Conservation (phyloP, 2,888 invertebrate species). For the Drosophila pseudotakahashii region DNA sequence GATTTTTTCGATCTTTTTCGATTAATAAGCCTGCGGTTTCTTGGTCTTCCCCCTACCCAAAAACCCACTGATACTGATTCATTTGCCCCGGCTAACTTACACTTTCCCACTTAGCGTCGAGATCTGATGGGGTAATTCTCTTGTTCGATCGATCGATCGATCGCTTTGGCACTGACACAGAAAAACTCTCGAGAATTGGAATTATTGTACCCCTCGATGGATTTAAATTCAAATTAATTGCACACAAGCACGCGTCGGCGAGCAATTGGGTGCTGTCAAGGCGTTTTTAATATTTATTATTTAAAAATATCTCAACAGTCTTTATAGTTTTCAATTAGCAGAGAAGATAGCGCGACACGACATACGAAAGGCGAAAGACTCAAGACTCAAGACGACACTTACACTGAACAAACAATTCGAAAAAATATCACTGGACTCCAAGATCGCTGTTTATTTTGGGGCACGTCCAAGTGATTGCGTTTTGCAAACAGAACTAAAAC, state of each 20-base stretch:
- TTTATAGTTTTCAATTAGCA: slow-evolving; percentile 29
- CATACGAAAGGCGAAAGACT: not conserved
- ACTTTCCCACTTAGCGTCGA: not conserved
- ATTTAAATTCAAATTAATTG: slow-evolving; percentile 33
- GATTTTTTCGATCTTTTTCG: not conserved
- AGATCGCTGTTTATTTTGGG: slow-evolving; percentile 16
- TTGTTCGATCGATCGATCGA: slow-evolving; percentile 17
- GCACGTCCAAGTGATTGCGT: slow-evolving; percentile 78
- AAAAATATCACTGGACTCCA: slow-evolving; percentile 5
- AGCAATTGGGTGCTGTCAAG: slow-evolving; percentile 13
- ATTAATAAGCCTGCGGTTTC: slow-evolving; percentile 7
- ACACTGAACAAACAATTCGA: slow-evolving; percentile 29
- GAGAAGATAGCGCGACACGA: slow-evolving; percentile 31
- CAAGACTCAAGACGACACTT: slow-evolving; percentile 18
- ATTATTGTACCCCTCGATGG: slow-evolving; percentile 15
- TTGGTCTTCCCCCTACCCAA: slow-evolving; percentile 10
- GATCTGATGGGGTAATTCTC: not conserved
- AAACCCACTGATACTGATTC: slow-evolving; percentile 17
- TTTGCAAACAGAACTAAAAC: slow-evolving; percentile 82
- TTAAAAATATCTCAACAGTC: slow-evolving; percentile 6
- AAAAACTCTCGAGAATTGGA: slow-evolving; percentile 19
- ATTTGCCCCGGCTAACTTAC: slow-evolving; percentile 5
- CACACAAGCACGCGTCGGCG: slow-evolving; percentile 31
- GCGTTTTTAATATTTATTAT: slow-evolving; percentile 10
- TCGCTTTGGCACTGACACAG: slow-evolving; percentile 37